phyloP scores from a whole-genome alignment of 2,797 vertebrate genomes.

The Limosa lapponica region DNA sequence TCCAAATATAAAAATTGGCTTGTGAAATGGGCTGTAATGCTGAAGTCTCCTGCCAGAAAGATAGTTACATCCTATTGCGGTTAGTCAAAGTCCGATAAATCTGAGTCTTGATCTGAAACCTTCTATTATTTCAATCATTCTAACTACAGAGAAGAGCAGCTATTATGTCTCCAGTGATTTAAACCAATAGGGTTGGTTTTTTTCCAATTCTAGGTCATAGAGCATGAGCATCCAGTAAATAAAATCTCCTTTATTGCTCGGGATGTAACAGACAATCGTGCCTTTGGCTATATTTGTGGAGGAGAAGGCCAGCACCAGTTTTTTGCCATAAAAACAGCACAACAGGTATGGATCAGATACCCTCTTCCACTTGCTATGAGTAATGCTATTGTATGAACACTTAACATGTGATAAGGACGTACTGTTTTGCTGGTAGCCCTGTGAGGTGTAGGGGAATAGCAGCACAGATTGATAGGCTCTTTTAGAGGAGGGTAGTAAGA shows the following conservation, averaged over 20 bases:
- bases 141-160: background rate
- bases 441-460: background rate
- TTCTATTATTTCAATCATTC: background rate
- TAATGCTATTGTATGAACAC: background rate
- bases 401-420: too few relatives aligned
- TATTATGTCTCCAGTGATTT: background rate
- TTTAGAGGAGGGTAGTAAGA: background rate
- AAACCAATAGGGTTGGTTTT: background rate
- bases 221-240: conserved; percentile 94
- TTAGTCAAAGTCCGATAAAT: background rate
- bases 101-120: background rate
- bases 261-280: conserved; percentile 92
- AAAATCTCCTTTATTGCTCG: conserved; percentile 97
- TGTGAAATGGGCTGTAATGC: background rate
- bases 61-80: background rate
- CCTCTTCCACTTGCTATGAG: background rate
- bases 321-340: conserved; percentile 92
- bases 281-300: conserved; percentile 93
- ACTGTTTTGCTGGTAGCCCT: background rate
- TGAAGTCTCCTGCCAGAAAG: background rate
- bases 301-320: conserved; percentile 96
- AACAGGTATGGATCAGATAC: conserved; percentile 83
- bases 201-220: conserved; percentile 86
- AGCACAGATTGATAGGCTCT: background rate
- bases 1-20: background rate